Evolutionary conservation across 2,797 vertebrate species (phyloP), one percentile per base, ranked within the genome.

Genomic region (Cyclopterus lumpus): DNA sequence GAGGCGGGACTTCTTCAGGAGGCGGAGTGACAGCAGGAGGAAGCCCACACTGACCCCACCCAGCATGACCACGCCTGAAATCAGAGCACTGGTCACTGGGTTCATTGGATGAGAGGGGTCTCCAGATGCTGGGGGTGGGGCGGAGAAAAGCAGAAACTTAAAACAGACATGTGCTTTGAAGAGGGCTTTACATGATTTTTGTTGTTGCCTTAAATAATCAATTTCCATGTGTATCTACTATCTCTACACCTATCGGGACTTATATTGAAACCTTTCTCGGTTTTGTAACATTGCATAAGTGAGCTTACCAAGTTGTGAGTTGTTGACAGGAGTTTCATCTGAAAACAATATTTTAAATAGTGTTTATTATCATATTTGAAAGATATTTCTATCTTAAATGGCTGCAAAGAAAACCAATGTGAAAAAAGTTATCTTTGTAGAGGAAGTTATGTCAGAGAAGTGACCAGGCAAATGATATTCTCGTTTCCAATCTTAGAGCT

Each of bases 241-340:
- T 73, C 46, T 53, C 46, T 32, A 5, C 14, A 46, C 0, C 18
- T 20, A 6, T 30, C 1, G 22, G 8, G 8, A 51, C 3, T 22
- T 18, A 68, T 58, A 63, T 54, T 48, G 59, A 49, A 61, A 78
- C 4, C 18, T 30, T 55, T 66, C 48, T 22, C 28, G 60, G 3
- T 57, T 66, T 72, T 8, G 4, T 28, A 36, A 67, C n/a, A 36
- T 51, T 32, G 36, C 32, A 5, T 32, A 26, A 77, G 22, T 16
- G 11, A 53, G 2, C 96, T 97, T 96, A 99, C 98, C 97, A 71
- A 97, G 95, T 76, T 98, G 94, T 76, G 97, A 99, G 92, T 97
- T 99, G 93, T 97, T 97, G 86, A 94, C 96, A 83, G 97, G 95
- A 0, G 95, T 96, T 92, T 99, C 98, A 93, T 99, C 98, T 99